phyloP scores from a whole-genome alignment of 1,140 invertebrate genomes.

The Anastatus disparis region DNA sequence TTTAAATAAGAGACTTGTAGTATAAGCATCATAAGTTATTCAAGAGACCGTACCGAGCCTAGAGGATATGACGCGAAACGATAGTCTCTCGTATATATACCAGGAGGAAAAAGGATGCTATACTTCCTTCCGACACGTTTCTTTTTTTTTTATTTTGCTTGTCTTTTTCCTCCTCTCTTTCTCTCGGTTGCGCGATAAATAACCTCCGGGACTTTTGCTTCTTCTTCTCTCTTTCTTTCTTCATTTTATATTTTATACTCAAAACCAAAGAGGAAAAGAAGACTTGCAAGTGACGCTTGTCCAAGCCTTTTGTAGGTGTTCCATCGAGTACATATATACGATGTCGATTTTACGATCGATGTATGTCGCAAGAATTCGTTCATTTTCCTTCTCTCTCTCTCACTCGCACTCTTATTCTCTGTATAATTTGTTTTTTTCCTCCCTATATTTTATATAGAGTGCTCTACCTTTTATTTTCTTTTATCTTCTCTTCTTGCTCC shows the following conservation, averaged over 20 bases:
- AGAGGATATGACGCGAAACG: neutral
- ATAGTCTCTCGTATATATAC: no score
- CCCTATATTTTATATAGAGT: no score
- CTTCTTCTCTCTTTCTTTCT: no score
- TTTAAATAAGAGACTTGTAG: no score
- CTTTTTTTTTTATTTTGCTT: no score
- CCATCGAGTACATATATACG: neutral
- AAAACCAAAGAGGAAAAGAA: neutral
- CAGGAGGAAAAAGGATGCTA: neutral
- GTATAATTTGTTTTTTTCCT: no score
- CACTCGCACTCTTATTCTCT: no score
- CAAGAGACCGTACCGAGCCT: neutral
- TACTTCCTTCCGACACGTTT: neutral
- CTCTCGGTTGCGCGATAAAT: neutral
- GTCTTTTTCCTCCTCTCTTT: conserved; percentile 1
- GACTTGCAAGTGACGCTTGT: conserved; percentile 3
- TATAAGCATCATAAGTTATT: conserved; percentile 9
- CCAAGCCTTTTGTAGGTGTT: conserved; percentile 17
- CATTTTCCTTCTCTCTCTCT: no score
- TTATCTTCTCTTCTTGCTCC: no score
- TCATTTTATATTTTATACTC: neutral
- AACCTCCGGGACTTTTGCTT: neutral
- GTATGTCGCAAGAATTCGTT: no score
- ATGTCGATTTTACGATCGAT: neutral
- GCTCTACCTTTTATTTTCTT: no score